Conservation (phyloP, 2,888 invertebrate species). For the Coleophora deauratella region DNA sequence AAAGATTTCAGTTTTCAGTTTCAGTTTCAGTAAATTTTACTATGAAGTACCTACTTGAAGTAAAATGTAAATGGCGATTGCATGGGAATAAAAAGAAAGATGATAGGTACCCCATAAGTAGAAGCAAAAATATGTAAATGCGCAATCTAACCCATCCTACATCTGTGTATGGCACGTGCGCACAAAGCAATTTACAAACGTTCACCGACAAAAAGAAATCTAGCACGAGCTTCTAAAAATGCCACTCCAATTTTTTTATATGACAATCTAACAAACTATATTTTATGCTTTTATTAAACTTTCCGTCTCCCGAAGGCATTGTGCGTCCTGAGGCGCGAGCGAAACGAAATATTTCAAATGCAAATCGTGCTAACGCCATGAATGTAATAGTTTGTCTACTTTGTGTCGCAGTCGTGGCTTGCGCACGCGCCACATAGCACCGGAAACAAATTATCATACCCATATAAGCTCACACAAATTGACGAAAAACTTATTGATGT, state of each 20-base stretch:
- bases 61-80: too few relatives aligned
- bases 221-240: conserved; percentile 66
- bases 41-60: too few relatives aligned
- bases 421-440: conserved; percentile 67
- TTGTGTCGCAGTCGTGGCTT: conserved; percentile 44
- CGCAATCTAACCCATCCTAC: conserved; percentile 35
- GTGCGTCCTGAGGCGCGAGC: conserved; percentile 56
- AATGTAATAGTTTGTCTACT: conserved; percentile 72
- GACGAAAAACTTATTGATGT: conserved; percentile 68
- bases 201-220: conserved; percentile 43
- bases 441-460: conserved; percentile 74
- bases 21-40: too few relatives aligned
- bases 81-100: too few relatives aligned
- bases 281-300: conserved; percentile 44
- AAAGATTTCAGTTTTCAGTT: too few relatives aligned
- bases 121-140: too few relatives aligned
- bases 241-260: conserved; percentile 70
- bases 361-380: conserved; percentile 72
- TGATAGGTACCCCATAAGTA: too few relatives aligned
- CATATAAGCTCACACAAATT: conserved; percentile 65
- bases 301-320: conserved; percentile 52
- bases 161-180: conserved; percentile 49
- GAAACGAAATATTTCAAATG: conserved; percentile 71
- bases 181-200: conserved; percentile 45
- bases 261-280: conserved; percentile 35